These are phyloP conservation scores for Harpagoxenus sublaevis DNA, from an alignment of 2,888 invertebrate genomes.

Conservation along the genomic window DNA sequence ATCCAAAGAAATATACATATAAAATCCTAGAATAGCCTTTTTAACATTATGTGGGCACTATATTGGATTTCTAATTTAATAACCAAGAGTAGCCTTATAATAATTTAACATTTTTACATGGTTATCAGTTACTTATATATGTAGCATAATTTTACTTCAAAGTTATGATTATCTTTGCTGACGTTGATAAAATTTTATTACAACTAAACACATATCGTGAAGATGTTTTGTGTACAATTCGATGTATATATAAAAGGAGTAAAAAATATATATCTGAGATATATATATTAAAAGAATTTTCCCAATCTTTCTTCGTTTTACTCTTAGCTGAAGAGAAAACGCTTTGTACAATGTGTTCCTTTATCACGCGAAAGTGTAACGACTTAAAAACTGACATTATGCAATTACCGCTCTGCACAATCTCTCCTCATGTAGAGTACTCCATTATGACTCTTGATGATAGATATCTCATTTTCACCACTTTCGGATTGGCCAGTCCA, in stretches of 20 bases:
- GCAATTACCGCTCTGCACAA: conserved; percentile 77
- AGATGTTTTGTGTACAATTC: background rate
- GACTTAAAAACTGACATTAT: conserved; percentile 64
- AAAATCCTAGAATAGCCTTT: conserved; percentile 18
- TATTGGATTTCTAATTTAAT: conserved; percentile 37
- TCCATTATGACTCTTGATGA: conserved; percentile 75
- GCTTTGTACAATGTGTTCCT: conserved; percentile 78
- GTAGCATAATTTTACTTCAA: conserved; percentile 30
- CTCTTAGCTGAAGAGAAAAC: conserved; percentile 76
- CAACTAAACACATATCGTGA: conserved; percentile 12
- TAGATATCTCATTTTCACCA: conserved; percentile 78
- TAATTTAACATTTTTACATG: conserved; percentile 14
- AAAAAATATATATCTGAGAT: conserved; percentile 14
- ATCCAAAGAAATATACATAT: conserved; percentile 2
- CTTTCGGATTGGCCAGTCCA: conserved; percentile 79
- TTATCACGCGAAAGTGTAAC: conserved; percentile 56
- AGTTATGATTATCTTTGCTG: conserved; percentile 14
- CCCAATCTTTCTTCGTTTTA: conserved; percentile 53
- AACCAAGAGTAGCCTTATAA: conserved; percentile 12
- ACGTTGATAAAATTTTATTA: conserved; percentile 30
- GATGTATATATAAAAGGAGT: conserved; percentile 13
- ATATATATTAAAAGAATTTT: conserved; percentile 1
- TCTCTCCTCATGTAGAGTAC: conserved; percentile 77
- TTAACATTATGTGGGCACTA: conserved; percentile 17
- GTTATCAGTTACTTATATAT: conserved; percentile 8